Percentiles rank a stretch among this genome's conserved stretches.
These are phyloP conservation scores for Hermaeophaga mercurialis DNA, from an alignment of 2,888 invertebrate genomes.

Conservation along the genomic window DNA sequence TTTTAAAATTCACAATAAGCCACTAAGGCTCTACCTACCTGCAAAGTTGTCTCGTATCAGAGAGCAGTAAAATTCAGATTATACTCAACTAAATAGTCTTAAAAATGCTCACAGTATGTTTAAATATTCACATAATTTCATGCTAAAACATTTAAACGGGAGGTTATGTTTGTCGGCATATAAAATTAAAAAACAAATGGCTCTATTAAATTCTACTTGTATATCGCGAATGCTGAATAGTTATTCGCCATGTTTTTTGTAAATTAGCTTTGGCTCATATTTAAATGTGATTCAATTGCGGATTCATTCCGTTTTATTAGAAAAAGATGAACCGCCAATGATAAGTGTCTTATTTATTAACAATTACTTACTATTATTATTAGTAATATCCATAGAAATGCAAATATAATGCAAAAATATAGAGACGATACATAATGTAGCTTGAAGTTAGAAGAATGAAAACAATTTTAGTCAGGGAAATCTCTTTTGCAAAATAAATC, in stretches of 20 bases:
- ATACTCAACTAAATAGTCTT: conserved; percentile 47
- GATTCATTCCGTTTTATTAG: conserved; percentile 29
- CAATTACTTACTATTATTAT: conserved; percentile 30
- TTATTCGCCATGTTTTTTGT: conserved; percentile 38
- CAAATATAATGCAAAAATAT: too few relatives aligned
- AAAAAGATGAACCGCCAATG: conserved; percentile 4
- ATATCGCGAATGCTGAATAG: conserved; percentile 46
- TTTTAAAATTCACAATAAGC: conserved; percentile 41
- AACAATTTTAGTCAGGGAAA: too few relatives aligned
- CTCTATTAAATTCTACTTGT: conserved; percentile 55
- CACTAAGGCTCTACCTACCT: conserved; percentile 42
- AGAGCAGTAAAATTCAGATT: conserved; percentile 47
- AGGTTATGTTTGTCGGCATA: conserved; percentile 53
- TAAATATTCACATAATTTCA: conserved; percentile 52
- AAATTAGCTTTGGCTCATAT: conserved; percentile 41
- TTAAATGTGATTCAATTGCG: conserved; percentile 33
- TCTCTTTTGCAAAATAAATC: too few relatives aligned
- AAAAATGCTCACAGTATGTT: conserved; percentile 51
- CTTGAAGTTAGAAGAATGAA: too few relatives aligned
- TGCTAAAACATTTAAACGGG: conserved; percentile 50
- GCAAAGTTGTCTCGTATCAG: conserved; percentile 42
- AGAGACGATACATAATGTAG: too few relatives aligned
- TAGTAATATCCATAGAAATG: background rate
- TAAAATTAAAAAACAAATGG: conserved; percentile 56
- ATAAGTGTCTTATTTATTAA: background rate